Evolutionary conservation across 2,797 vertebrate species (phyloP).

Genomic region (Glyptemys insculpta): DNA sequence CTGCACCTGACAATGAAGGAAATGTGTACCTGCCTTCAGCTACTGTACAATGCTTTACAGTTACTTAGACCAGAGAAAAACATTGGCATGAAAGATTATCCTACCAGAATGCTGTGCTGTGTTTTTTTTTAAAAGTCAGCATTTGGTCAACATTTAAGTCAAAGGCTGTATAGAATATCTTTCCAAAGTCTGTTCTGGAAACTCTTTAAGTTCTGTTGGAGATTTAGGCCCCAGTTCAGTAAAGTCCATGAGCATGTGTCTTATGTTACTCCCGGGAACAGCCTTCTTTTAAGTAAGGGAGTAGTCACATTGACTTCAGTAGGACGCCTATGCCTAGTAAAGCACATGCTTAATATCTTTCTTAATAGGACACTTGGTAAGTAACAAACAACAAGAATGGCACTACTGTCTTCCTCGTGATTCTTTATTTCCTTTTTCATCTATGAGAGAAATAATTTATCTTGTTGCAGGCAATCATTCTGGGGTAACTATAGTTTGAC

Average conservation of each 20-base stretch:
- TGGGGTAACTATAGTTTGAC: background rate
- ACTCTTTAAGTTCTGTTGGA: background rate
- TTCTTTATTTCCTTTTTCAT: background rate
- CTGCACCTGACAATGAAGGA: background rate
- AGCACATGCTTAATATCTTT: background rate
- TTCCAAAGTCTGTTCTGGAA: background rate
- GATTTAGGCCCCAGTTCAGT: background rate
- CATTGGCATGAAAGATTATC: background rate
- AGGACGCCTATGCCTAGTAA: background rate
- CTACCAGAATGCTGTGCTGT: background rate
- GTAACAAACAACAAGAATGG: background rate
- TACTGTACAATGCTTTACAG: background rate
- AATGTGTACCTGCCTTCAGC: background rate
- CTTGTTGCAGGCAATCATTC: background rate
- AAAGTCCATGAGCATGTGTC: background rate
- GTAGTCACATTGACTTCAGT: background rate
- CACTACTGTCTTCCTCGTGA: background rate
- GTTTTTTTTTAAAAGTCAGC: background rate
- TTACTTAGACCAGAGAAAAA: background rate
- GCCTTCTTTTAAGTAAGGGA: background rate
- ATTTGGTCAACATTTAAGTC: background rate
- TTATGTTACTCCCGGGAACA: background rate
- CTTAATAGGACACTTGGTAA: background rate
- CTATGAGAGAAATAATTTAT: background rate
- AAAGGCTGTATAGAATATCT: background rate